phyloP scores from a whole-genome alignment of 2,113 vertebrate genomes.

The Psephotus haematonotus region DNA sequence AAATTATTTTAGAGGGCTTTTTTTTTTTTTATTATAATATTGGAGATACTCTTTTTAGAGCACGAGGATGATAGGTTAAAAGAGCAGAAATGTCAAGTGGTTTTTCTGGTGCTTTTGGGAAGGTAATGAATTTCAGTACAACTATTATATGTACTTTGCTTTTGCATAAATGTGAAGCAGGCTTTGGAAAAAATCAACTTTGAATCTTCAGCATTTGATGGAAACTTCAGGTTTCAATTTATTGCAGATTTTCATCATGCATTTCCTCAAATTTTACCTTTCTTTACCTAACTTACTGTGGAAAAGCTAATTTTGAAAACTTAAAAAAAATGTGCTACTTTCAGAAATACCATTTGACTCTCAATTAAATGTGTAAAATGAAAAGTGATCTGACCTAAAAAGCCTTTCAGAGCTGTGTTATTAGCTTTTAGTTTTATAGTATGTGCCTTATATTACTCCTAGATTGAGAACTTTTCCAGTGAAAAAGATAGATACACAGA shows the following conservation, averaged over 20 bases:
- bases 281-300: conserved; percentile 22
- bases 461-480: not conserved
- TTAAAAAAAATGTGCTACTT: conserved; percentile 15
- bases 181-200: too few species aligned
- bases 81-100: conserved; percentile 33
- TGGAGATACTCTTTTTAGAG: not conserved
- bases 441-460: not conserved
- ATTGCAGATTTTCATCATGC: not conserved
- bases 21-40: not conserved
- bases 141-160: too few species aligned
- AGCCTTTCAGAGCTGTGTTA: conserved; percentile 18
- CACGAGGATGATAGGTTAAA: conserved; percentile 8
- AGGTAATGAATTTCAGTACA: conserved; percentile 13
- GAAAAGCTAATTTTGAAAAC: conserved; percentile 20
- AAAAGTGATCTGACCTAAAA: conserved; percentile 44
- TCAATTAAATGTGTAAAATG: conserved; percentile 52
- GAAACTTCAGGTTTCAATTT: conserved; percentile 34
- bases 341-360: conserved; percentile 39
- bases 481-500: not conserved
- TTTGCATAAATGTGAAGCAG: too few species aligned
- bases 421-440: conserved; percentile 30
- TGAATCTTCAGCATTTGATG: too few species aligned
- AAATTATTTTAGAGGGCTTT: not conserved
- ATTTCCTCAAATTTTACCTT: conserved; percentile 11
- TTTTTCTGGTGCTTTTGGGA: conserved; percentile 13